These are phyloP conservation scores for Acipenser oxyrinchus DNA, from an alignment of 2,797 vertebrate species.

Conservation along the genomic window DNA sequence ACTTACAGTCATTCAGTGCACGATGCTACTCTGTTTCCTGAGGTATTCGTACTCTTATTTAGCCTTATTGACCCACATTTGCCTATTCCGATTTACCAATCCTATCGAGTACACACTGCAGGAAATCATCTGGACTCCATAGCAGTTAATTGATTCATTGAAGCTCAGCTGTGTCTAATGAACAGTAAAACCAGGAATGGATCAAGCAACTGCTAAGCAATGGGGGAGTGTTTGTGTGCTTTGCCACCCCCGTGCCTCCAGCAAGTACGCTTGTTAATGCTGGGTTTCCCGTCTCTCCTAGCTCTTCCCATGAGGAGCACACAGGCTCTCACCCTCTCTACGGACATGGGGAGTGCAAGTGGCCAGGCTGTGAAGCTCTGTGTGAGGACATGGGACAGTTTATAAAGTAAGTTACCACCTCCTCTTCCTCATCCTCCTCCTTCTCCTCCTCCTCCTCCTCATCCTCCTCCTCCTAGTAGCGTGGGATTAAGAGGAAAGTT, in stretches of 20 bases:
- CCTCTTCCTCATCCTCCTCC: background rate
- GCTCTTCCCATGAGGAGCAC: slow-evolving; percentile 82
- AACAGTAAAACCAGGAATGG: too few relatives aligned
- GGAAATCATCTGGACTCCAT: too few relatives aligned
- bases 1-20: too few relatives aligned
- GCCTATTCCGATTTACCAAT: too few relatives aligned
- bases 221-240: background rate
- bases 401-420: slow-evolving; percentile 80
- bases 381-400: slow-evolving; percentile 97
- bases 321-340: slow-evolving; percentile 87
- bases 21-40: too few relatives aligned
- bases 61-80: too few relatives aligned
- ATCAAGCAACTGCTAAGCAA: background rate
- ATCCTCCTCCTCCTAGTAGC: slow-evolving; percentile 11
- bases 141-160: too few relatives aligned
- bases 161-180: too few relatives aligned
- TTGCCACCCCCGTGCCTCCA: background rate
- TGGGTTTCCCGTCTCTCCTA: slow-evolving; percentile 23
- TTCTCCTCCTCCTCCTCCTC: slow-evolving; percentile 13
- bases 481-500: too few relatives aligned
- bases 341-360: slow-evolving; percentile 96
- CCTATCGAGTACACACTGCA: too few relatives aligned
- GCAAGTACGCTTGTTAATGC: too few relatives aligned
- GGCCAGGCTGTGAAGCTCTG: slow-evolving; percentile 96
- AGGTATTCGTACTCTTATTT: too few relatives aligned